These are phyloP conservation scores for Erpornis zantholeuca DNA, from an alignment of 2,113 vertebrate genomes.

Conservation along the genomic window DNA sequence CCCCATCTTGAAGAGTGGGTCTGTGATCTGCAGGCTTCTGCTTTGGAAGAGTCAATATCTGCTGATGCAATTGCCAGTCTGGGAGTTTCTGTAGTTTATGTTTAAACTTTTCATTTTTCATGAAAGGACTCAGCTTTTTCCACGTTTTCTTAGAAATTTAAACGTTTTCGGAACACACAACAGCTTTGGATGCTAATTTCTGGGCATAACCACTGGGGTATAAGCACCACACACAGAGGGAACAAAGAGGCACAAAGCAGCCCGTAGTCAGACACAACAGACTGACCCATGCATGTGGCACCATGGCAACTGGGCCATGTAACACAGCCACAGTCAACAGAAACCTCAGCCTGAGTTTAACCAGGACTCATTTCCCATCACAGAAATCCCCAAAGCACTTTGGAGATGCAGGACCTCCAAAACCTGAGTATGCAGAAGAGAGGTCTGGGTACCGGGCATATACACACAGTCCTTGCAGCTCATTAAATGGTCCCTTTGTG, in stretches of 20 bases:
- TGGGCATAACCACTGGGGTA: not conserved
- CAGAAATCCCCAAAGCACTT: not conserved
- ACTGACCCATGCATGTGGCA: rapidly evolving
- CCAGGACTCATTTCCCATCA: not conserved
- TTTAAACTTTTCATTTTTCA: not conserved
- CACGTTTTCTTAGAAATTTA: not conserved
- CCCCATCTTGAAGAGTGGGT: not conserved
- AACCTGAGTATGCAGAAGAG: not conserved
- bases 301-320: not conserved
- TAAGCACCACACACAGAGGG: not conserved
- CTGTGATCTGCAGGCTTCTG: not conserved
- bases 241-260: not conserved
- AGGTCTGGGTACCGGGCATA: not conserved
- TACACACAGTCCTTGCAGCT: not conserved
- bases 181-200: not conserved
- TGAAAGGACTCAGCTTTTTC: not conserved
- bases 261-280: rapidly evolving
- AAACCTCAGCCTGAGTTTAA: not conserved
- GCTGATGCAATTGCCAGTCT: not conserved
- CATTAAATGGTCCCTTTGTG: not conserved
- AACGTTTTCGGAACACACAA: not conserved
- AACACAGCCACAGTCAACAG: not conserved
- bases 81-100: not conserved
- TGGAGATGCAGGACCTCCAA: not conserved
- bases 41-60: not conserved